Base-by-base conservation (phyloP, 2,113 vertebrate genomes). In the Saccopteryx bilineata region DNA sequence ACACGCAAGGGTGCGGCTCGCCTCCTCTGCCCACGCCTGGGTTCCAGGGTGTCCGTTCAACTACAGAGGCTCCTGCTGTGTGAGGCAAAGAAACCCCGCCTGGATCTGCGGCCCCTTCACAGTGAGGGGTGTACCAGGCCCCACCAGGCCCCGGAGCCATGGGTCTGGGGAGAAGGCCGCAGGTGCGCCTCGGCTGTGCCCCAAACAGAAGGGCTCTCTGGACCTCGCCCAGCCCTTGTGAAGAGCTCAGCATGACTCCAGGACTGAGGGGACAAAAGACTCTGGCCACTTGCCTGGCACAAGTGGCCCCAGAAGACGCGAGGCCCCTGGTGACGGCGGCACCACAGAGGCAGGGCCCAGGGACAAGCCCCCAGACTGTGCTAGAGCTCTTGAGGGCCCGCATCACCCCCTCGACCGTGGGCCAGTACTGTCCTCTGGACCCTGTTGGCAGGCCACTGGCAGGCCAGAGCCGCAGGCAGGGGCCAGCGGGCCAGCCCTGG, bases 71-170 rank as follows among this genome's bases (percentile, higher is more conserved):
- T 31, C 11, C 3, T 11, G 28, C 50, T 50, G 50, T 28, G 60
- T 26, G 4, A 0, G 24, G n/a, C 18, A 14, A 1, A 0, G 74
- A 58, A 58, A 1, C n/a, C n/a, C 18, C 0, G 17, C 7, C 5
- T 0, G 68, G 31, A 13, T n/a, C 80, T 1, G 0, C 69, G 87
- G 72, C 72, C 52, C 9, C 2, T 31, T 1, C 31, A 7, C 46
- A 3, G 4, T 0, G 9, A 76, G 28, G 12, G 13, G 58, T 1
- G 1, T 2, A 1, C 66, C 4, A 5, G 5, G 33, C 17, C 14
- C 28, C 0, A 0, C 66, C 56, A 6, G 66, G 7, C 46, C 6
- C 72, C 12, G 13, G 33, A 9, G 26, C 60, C 5, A 11, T 11
- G 9, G 48, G 26, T n/a, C 11, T 50, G 33, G 21, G 21, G 17